Base-by-base conservation (phyloP, 92 coral and sea anemone genomes). In the Chrysogorgia sp. region DNA sequence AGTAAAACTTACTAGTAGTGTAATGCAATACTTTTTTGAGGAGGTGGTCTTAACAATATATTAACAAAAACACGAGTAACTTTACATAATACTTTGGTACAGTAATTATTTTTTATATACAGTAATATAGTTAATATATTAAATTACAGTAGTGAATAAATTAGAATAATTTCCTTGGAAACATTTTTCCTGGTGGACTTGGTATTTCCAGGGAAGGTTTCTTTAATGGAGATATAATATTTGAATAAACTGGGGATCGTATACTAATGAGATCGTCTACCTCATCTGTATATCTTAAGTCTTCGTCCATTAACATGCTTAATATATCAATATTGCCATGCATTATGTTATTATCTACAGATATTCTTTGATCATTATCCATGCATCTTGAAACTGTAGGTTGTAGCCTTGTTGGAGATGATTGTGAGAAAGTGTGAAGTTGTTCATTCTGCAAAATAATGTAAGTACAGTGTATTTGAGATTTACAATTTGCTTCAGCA, bases 101-200 rank as follows among this genome's bases (percentile, higher is more conserved):
- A n/a, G n/a, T n/a, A n/a, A n/a, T n/a, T n/a, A n/a, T n/a, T n/a
- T n/a, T n/a, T n/a, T n/a, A n/a, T n/a, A n/a, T n/a, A n/a, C n/a
- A n/a, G n/a, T n/a, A n/a, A n/a, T n/a, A n/a, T n/a, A n/a, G n/a
- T n/a, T n/a, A 43, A 43, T 43, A 43, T 43, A 43, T 43, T 43
- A 43, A 8, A 8, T 43, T 43, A 43, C 50, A 43, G 50, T 43
- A n/a, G 50, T 8, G 17, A 43, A 43, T 57, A 52, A 6, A 52
- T 57, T 35, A 71, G 34, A 71, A 71, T 33, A 71, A 40, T 53
- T 71, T 71, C 34, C 78, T 71, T 55, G 78, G 78, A 14, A 71
- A 71, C 52, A 52, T 63, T 71, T 71, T 71, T 7, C 32, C 59
- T 37, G 74, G 76, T 48, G 78, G 78, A 25, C 64, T 71, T 24